A percentile compares a stretch with the other conserved stretches of the same genome.
Evolutionary conservation across 2,797 vertebrate genomes (phyloP).

Genomic region (Gambusia yucatana): DNA sequence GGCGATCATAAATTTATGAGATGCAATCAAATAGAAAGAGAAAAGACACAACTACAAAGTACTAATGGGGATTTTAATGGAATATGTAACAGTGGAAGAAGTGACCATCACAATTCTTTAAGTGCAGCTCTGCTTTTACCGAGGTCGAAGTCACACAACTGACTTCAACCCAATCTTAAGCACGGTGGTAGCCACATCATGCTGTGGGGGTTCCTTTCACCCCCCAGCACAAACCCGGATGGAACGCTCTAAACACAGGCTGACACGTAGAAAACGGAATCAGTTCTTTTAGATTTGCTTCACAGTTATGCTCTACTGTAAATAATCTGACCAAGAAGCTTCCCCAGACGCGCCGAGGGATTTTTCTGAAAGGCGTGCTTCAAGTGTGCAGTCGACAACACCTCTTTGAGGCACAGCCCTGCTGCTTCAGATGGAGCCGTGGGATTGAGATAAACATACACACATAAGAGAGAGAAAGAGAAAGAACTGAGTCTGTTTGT

Average conservation of each 20-base stretch:
- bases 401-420: conserved; percentile 58
- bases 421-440: conserved; percentile 40
- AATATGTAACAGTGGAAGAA: too few relatives aligned
- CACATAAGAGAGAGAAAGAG: conserved; percentile 6
- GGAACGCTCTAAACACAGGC: neutral
- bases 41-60: too few relatives aligned
- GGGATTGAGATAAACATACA: conserved; percentile 43
- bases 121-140: too few relatives aligned
- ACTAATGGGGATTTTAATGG: too few relatives aligned
- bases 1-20: too few relatives aligned
- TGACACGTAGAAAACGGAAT: too few relatives aligned
- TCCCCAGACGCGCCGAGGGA: conserved; percentile 45
- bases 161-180: too few relatives aligned
- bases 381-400: conserved; percentile 37
- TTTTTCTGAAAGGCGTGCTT: conserved; percentile 49
- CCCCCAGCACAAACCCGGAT: too few relatives aligned
- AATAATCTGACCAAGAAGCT: conserved; percentile 41
- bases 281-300: neutral
- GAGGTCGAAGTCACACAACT: too few relatives aligned
- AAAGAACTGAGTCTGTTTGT: conserved; percentile 12
- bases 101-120: too few relatives aligned
- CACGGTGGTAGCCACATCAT: neutral
- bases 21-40: too few relatives aligned
- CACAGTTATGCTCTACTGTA: neutral
- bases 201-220: neutral